Evolutionary conservation across 1,140 invertebrate genomes (phyloP).

Genomic region (Diorhabda elongata): DNA sequence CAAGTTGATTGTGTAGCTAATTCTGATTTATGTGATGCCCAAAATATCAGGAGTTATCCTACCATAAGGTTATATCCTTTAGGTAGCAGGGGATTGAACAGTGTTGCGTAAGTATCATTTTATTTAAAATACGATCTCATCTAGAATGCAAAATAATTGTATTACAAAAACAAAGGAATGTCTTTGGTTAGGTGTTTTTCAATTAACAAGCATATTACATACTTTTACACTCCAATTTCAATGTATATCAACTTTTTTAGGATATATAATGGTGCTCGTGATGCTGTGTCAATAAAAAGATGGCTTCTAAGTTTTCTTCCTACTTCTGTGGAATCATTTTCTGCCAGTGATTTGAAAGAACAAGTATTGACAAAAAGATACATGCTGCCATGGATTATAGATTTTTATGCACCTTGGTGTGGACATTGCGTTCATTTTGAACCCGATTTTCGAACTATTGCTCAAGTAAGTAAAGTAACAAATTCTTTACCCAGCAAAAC

Average conservation of each 20-base stretch:
- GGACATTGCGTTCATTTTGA: constrained; percentile 67
- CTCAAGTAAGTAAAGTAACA: constrained; percentile 51
- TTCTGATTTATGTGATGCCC: constrained; percentile 53
- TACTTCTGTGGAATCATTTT: constrained; percentile 48
- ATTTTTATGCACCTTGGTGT: constrained; percentile 76
- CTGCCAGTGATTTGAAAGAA: constrained; percentile 43
- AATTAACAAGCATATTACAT: too few species aligned
- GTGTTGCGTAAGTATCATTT: constrained; percentile 51
- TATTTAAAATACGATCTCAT: too few species aligned
- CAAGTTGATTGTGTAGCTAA: constrained; percentile 66
- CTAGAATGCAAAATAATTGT: too few species aligned
- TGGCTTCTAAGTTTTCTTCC: constrained; percentile 63
- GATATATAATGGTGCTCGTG: constrained; percentile 58
- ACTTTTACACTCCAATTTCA: neutral
- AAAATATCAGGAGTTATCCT: constrained; percentile 65
- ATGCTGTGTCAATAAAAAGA: constrained; percentile 54
- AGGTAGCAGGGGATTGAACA: constrained; percentile 49
- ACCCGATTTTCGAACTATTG: constrained; percentile 63
- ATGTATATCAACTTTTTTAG: constrained; percentile 43
- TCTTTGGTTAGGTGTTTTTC: too few species aligned
- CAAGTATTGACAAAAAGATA: constrained; percentile 48
- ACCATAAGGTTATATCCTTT: constrained; percentile 65
- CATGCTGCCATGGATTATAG: constrained; percentile 58
- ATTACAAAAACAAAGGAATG: too few species aligned
- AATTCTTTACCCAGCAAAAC: too few species aligned